Conservation (phyloP, 2,113 vertebrate genomes). For the Phalacrocorax pelagicus region DNA sequence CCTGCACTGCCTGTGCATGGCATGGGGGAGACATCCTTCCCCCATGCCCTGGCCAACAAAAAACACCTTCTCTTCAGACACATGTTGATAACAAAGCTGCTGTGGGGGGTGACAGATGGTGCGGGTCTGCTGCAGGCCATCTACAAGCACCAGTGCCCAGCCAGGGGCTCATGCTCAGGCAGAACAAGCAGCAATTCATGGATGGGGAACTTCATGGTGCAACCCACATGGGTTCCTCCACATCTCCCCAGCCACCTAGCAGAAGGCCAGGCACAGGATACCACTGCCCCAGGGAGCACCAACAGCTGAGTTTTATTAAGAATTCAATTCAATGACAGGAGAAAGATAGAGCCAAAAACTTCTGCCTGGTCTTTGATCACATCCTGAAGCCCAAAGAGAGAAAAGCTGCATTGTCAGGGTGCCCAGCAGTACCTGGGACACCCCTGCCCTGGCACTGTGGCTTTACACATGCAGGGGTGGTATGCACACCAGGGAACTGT, state of each 20-base stretch:
- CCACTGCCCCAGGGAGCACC: not conserved
- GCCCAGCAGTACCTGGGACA: fast-evolving
- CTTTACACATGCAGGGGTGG: not conserved
- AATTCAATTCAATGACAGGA: not conserved
- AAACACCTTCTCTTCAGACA: not conserved
- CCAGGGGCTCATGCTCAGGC: fast-evolving
- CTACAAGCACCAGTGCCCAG: fast-evolving
- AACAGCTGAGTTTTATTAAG: not conserved
- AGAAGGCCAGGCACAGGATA: not conserved
- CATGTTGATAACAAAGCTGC: not conserved
- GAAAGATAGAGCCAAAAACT: not conserved
- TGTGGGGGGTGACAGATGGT: not conserved
- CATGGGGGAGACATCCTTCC: not conserved
- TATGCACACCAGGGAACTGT: fast-evolving
- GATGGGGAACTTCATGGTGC: not conserved
- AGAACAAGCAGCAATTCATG: not conserved
- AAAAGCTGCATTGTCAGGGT: fast-evolving
- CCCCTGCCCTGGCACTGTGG: not conserved
- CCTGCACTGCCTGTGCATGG: fast-evolving
- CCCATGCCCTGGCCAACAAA: not conserved
- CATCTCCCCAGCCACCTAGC: not conserved
- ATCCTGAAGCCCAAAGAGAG: not conserved
- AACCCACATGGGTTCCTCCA: fast-evolving
- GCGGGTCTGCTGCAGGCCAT: fast-evolving
- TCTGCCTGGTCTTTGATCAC: not conserved